Conservation (phyloP, 2,888 invertebrate genomes). For the Ariolimax columbianus region DNA sequence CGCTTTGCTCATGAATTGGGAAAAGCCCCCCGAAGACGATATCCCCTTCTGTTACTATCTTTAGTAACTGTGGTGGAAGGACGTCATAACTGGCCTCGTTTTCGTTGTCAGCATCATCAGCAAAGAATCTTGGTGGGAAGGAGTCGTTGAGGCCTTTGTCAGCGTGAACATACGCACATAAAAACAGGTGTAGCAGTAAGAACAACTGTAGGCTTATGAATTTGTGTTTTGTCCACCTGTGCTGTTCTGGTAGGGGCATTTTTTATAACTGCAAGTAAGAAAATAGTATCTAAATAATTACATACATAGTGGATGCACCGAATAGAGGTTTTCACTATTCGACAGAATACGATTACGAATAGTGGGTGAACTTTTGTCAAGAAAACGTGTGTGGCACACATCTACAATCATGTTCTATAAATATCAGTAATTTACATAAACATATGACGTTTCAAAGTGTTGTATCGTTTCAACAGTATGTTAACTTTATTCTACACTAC, state of each 20-base stretch:
- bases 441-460: no score
- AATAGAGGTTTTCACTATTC: no score
- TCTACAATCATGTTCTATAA: no score
- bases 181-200: neutral
- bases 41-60: conserved; percentile 79
- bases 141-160: neutral
- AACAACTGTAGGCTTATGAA: neutral
- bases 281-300: no score
- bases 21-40: conserved; percentile 82
- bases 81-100: neutral
- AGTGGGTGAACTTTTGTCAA: no score
- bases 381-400: no score
- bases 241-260: neutral
- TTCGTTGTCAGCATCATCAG: no score
- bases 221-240: neutral
- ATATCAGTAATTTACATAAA: no score
- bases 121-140: neutral
- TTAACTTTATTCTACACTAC: no score
- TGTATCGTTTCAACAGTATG: no score
- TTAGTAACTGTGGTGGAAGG: conserved; percentile 41
- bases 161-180: neutral
- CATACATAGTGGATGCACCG: no score
- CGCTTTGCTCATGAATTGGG: conserved; percentile 82
- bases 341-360: no score
- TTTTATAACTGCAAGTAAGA: neutral